Evolutionary conservation across 2,113 vertebrate species (phyloP).

Genomic region (Ctenodactylus gundi): DNA sequence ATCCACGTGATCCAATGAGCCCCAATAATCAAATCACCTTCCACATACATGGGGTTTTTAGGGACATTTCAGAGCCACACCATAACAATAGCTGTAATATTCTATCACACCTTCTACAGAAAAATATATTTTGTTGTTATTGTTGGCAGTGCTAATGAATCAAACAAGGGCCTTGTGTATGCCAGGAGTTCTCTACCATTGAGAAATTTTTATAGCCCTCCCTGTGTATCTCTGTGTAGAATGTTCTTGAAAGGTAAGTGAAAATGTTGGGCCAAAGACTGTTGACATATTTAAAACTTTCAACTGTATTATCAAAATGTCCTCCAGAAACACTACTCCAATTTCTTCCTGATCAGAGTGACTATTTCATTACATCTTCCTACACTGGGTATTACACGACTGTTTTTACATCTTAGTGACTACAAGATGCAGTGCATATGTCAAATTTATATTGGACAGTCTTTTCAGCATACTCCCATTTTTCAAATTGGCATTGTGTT

Average conservation of each 20-base stretch:
- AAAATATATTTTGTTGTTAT: too few species aligned
- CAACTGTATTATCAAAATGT: not conserved
- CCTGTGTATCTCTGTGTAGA: not conserved
- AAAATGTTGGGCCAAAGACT: not conserved
- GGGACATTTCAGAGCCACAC: too few species aligned
- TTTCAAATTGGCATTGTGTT: not conserved
- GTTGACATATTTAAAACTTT: not conserved
- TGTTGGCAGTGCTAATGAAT: not conserved
- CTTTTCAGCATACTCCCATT: not conserved
- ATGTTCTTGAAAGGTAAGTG: not conserved
- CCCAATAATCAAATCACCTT: too few species aligned
- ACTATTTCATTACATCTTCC: not conserved
- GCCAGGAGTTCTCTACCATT: not conserved
- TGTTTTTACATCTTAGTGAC: not conserved
- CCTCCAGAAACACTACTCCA: not conserved
- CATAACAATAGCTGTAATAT: not conserved
- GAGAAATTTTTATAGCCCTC: not conserved
- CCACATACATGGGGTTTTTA: too few species aligned
- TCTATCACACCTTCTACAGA: not conserved
- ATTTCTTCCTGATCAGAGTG: not conserved
- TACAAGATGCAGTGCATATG: not conserved
- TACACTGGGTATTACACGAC: not conserved
- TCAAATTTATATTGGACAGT: not conserved
- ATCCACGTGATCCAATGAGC: too few species aligned
- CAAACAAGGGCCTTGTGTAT: not conserved